phyloP scores from a whole-genome alignment of 1,140 invertebrate species.

The Oryctes rhinoceros region DNA sequence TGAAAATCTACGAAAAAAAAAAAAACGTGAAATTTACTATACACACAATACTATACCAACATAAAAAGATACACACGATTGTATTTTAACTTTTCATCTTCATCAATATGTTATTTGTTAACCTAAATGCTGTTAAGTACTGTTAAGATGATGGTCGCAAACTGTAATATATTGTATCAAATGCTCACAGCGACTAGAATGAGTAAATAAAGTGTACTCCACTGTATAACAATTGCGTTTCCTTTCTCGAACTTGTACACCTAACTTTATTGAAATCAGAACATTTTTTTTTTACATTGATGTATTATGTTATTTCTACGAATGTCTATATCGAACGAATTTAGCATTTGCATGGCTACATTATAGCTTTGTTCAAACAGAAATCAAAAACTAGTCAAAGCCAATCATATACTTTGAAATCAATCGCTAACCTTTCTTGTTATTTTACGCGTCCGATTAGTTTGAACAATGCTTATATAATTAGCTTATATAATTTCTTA shows the following conservation, averaged over 20 bases:
- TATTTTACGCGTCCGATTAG: no score
- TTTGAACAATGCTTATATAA: no score
- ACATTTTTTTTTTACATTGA: no score
- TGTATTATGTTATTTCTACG: no score
- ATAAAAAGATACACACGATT: slow-evolving; percentile 50
- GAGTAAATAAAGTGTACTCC: slow-evolving; percentile 61
- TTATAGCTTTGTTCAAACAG: no score
- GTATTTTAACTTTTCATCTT: slow-evolving; percentile 59
- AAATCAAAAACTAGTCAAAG: no score
- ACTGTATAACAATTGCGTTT: slow-evolving; percentile 48
- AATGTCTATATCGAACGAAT: no score
- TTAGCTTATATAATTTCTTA: no score
- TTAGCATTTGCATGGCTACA: no score
- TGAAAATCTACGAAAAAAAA: not conserved
- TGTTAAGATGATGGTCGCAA: slow-evolving; percentile 60
- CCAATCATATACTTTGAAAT: no score
- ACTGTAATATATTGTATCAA: slow-evolving; percentile 61
- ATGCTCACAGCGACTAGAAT: slow-evolving; percentile 62
- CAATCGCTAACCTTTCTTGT: no score
- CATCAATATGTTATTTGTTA: slow-evolving; percentile 63
- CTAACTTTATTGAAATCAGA: no score
- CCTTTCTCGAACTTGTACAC: not conserved
- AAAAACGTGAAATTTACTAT: slow-evolving; percentile 15
- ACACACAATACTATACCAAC: slow-evolving; percentile 14
- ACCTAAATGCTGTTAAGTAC: slow-evolving; percentile 62